Evolutionary conservation across 1,140 invertebrate species (phyloP).

Genomic region (Drosophila ambigua): DNA sequence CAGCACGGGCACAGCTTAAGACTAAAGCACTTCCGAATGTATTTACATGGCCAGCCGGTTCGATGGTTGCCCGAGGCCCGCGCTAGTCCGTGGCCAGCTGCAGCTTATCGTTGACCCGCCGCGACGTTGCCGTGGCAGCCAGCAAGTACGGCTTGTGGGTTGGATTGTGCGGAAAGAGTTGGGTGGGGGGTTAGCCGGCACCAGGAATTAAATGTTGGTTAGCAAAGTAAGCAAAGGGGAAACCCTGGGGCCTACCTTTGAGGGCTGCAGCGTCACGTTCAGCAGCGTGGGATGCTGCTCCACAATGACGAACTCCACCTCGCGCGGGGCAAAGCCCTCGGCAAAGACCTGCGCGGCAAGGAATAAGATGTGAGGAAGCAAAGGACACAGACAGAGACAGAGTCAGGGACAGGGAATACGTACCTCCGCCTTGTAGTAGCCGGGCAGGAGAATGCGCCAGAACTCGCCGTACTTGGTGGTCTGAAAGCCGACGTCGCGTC

Average conservation of each 20-base stretch:
- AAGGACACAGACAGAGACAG: too few species aligned
- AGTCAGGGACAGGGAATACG: too few species aligned
- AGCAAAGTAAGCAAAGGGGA: constrained; percentile 31
- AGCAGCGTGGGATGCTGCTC: constrained; percentile 92
- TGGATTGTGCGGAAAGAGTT: not conserved
- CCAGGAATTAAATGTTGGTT: not conserved
- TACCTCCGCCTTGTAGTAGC: constrained; percentile 90
- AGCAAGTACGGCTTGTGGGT: constrained; percentile 21
- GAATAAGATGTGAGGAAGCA: too few species aligned
- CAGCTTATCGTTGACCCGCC: constrained; percentile 52
- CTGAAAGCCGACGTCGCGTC: constrained; percentile 93
- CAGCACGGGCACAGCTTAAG: not conserved
- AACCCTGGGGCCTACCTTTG: constrained; percentile 87
- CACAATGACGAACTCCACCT: constrained; percentile 94
- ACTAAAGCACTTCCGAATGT: constrained; percentile 39
- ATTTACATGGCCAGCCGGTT: constrained; percentile 51
- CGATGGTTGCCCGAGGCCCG: too few species aligned
- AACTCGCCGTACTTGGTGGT: constrained; percentile 97
- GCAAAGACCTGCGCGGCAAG: constrained; percentile 88
- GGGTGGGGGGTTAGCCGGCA: constrained; percentile 27
- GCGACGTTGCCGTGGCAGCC: constrained; percentile 4
- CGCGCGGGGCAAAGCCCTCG: constrained; percentile 91
- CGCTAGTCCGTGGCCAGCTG: constrained; percentile 55
- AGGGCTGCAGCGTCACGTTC: constrained; percentile 91
- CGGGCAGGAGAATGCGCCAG: constrained; percentile 94